Evolutionary conservation across 2,888 invertebrate species (phyloP).

Genomic region (Apodemia zela): DNA sequence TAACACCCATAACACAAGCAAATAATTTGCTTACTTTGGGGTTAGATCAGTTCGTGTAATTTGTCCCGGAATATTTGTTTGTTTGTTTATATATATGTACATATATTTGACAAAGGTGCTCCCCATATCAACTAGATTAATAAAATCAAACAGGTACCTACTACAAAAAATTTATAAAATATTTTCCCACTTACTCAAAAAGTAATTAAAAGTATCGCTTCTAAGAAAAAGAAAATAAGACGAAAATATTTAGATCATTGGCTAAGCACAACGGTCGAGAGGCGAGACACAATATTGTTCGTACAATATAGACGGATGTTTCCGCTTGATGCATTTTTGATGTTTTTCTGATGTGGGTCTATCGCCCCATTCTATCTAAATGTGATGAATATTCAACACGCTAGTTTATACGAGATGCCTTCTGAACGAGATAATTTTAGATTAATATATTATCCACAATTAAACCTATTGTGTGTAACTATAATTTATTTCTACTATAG

Average conservation of each 20-base stretch:
- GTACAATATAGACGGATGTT: conserved; percentile 70
- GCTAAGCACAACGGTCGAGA: conserved; percentile 39
- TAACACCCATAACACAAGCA: no score
- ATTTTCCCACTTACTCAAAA: no score
- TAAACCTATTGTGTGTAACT: not conserved
- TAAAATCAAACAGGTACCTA: no score
- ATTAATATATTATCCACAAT: conserved; percentile 28
- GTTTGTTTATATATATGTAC: no score
- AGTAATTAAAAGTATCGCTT: not conserved
- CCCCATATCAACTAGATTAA: no score
- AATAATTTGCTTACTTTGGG: no score
- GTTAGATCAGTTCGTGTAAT: no score
- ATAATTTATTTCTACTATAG: not conserved
- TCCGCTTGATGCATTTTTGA: conserved; percentile 81
- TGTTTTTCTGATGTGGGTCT: conserved; percentile 81
- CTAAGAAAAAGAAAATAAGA: not conserved
- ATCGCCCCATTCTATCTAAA: conserved; percentile 76
- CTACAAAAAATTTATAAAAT: no score
- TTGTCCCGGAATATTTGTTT: no score
- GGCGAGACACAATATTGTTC: conserved; percentile 68
- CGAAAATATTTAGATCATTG: conserved; percentile 35
- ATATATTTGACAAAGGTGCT: no score
- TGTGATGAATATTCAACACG: conserved; percentile 77
- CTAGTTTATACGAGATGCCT: conserved; percentile 61
- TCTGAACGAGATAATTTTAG: conserved; percentile 33